Conservation (phyloP, 2,113 vertebrate species). For the Nothobranchius furzeri region DNA sequence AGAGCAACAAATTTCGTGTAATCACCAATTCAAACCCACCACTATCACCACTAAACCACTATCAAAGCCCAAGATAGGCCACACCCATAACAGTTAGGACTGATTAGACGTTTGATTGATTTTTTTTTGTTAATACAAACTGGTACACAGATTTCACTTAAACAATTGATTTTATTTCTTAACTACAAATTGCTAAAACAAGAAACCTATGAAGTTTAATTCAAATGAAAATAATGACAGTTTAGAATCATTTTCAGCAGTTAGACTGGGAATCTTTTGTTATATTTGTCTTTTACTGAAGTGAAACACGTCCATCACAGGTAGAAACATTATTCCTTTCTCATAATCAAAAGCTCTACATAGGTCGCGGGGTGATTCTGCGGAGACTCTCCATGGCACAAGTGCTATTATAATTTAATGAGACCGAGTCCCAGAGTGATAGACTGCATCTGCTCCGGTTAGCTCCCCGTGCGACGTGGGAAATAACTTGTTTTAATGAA, state of each 20-base stretch:
- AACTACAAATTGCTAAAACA: not conserved
- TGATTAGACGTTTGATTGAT: too few relatives aligned
- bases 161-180: too few relatives aligned
- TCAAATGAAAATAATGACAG: not conserved
- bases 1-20: too few relatives aligned
- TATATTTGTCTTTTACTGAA: slow-evolving; percentile 8
- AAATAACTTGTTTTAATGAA: slow-evolving; percentile 59
- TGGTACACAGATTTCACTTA: too few relatives aligned
- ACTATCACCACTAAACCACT: too few relatives aligned
- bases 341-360: slow-evolving; percentile 32
- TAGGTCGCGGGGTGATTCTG: slow-evolving; percentile 21
- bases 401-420: slow-evolving; percentile 59
- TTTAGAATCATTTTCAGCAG: not conserved
- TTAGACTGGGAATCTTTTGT: not conserved
- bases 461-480: slow-evolving; percentile 29
- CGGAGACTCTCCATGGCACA: slow-evolving; percentile 44
- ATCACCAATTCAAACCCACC: too few relatives aligned
- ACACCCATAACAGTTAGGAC: too few relatives aligned
- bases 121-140: too few relatives aligned
- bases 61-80: too few relatives aligned
- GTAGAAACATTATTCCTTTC: slow-evolving; percentile 21
- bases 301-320: slow-evolving; percentile 22
- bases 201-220: not conserved
- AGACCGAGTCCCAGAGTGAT: slow-evolving; percentile 43
- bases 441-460: slow-evolving; percentile 28